Evolutionary conservation across 2,888 invertebrate genomes (phyloP).

Genomic region (Drosophila robusta): DNA sequence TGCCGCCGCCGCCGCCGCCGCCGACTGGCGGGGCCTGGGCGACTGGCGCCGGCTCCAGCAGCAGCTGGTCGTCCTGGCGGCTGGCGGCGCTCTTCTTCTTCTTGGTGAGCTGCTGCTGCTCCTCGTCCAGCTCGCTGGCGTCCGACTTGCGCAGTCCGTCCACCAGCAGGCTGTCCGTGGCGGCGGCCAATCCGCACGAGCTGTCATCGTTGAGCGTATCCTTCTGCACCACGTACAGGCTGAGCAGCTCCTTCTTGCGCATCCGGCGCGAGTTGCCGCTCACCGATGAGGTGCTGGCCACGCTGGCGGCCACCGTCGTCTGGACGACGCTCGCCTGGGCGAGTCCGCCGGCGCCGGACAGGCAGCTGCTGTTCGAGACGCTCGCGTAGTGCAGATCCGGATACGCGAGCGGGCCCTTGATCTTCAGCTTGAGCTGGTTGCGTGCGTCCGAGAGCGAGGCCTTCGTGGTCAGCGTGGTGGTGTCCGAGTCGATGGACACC

Average conservation of each 20-base stretch:
- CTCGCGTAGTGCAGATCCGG: constrained; percentile 87
- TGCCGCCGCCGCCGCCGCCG: no score
- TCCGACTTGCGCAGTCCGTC: constrained; percentile 92
- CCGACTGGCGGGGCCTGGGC: not conserved
- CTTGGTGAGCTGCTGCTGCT: constrained; percentile 86
- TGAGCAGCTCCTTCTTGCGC: constrained; percentile 94
- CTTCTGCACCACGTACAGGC: constrained; percentile 92
- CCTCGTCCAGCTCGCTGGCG: constrained; percentile 93
- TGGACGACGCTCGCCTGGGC: constrained; percentile 76
- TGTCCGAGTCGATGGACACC: constrained; percentile 85
- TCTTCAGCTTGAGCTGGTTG: constrained; percentile 95
- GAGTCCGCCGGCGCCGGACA: constrained; percentile 59
- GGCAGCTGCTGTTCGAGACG: constrained; percentile 52
- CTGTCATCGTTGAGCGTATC: constrained; percentile 94
- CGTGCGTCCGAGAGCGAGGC: constrained; percentile 92
- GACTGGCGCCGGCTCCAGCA: constrained; percentile 46
- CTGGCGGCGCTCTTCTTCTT: constrained; percentile 85
- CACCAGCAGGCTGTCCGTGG: constrained; percentile 82
- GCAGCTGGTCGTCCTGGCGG: constrained; percentile 87
- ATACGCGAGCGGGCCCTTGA: constrained; percentile 94
- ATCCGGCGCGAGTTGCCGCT: constrained; percentile 90
- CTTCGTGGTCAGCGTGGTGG: constrained; percentile 87
- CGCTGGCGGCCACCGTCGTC: constrained; percentile 68
- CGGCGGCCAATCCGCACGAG: constrained; percentile 86
- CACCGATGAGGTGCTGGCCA: constrained; percentile 67